Conservation (phyloP, 1,140 invertebrate species). For the Spodoptera litura region DNA sequence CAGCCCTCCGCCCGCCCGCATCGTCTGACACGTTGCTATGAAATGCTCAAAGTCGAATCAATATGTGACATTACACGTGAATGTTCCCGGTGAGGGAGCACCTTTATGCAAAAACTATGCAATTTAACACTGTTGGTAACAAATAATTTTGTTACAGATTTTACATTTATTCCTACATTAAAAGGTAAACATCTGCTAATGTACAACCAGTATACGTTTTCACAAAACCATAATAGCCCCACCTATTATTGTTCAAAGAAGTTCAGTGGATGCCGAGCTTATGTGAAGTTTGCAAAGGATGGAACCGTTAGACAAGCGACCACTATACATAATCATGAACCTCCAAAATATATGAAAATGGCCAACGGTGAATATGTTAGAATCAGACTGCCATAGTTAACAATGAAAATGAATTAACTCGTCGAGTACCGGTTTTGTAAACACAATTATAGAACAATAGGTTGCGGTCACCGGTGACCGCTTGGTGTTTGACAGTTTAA, state of each 20-base stretch:
- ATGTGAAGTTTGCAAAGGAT: constrained; percentile 55
- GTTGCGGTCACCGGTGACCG: too few relatives aligned
- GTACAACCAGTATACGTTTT: constrained; percentile 56
- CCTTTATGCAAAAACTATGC: too few relatives aligned
- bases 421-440: too few relatives aligned
- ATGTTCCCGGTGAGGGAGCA: too few relatives aligned
- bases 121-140: neutral
- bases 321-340: constrained; percentile 39
- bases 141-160: constrained; percentile 42
- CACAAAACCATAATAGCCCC: neutral
- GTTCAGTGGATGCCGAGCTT: constrained; percentile 56
- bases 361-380: constrained; percentile 45
- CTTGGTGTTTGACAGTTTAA: too few relatives aligned
- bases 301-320: constrained; percentile 53
- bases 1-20: too few relatives aligned
- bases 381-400: neutral
- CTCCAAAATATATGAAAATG: constrained; percentile 8
- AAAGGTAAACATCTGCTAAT: constrained; percentile 54
- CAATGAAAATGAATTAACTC: too few relatives aligned
- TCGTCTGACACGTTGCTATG: too few relatives aligned
- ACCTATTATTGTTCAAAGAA: constrained; percentile 71
- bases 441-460: too few relatives aligned
- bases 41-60: too few relatives aligned
- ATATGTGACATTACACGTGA: too few relatives aligned
- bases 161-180: constrained; percentile 51